Conservation (phyloP, 2,888 invertebrate species). For the Rhodophaea formosa region DNA sequence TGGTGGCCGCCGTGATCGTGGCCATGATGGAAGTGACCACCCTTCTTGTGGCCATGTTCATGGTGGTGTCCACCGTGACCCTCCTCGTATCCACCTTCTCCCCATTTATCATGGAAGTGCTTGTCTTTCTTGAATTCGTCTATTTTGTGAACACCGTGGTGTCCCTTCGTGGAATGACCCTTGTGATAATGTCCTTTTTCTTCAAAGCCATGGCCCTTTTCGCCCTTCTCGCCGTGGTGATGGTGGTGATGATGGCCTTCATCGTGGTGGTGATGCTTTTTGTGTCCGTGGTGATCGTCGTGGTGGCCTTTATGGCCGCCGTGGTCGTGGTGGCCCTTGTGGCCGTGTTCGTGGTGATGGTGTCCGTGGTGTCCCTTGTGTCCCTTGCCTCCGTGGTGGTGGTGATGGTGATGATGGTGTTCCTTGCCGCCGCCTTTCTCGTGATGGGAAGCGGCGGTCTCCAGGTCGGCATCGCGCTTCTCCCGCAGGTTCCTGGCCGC, state of each 20-base stretch:
- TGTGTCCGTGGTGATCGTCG: conserved; percentile 82
- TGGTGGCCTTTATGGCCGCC: conserved; percentile 82
- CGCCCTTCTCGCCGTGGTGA: conserved; percentile 84
- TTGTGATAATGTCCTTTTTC: conserved; percentile 87
- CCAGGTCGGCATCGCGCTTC: conserved; percentile 74
- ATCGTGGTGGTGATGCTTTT: conserved; percentile 83
- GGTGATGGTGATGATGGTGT: conserved; percentile 83
- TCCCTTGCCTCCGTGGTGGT: conserved; percentile 84
- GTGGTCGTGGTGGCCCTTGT: conserved; percentile 88
- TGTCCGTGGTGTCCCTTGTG: conserved; percentile 86
- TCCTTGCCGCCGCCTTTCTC: conserved; percentile 83
- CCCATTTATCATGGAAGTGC: conserved; percentile 91
- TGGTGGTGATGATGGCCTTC: conserved; percentile 84
- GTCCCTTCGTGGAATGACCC: conserved; percentile 91
- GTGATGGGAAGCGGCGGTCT: conserved; percentile 72
- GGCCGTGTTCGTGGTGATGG: conserved; percentile 84
- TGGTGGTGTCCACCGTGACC: conserved; percentile 89
- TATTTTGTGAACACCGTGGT: conserved; percentile 90
- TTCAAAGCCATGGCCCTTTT: conserved; percentile 79
- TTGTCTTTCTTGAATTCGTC: conserved; percentile 92
- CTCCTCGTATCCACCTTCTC: conserved; percentile 88
- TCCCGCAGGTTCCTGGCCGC: conserved; percentile 65
- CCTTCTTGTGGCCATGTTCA: conserved; percentile 89
- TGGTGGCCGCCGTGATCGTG: conserved; percentile 89
- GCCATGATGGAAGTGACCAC: conserved; percentile 89